phyloP scores from a whole-genome alignment of 2,888 invertebrate species.

The Hedychridium roseum region DNA sequence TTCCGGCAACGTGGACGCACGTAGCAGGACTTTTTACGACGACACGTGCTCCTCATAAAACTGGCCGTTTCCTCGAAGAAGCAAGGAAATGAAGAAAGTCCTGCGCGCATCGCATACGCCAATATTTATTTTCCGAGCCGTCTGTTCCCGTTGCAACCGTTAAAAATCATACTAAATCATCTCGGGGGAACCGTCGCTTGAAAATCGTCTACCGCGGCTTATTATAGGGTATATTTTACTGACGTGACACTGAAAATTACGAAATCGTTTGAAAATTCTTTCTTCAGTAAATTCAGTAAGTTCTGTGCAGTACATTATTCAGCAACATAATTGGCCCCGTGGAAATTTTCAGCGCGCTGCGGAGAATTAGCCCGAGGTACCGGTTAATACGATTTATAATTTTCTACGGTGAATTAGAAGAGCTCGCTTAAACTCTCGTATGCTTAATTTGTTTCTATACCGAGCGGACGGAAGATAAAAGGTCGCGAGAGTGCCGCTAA shows the following conservation, averaged over 20 bases:
- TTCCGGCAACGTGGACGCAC: constrained; percentile 1
- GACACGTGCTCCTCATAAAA: constrained; percentile 36
- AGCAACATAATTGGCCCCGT: not conserved
- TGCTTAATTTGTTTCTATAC: constrained; percentile 20
- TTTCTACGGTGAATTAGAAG: constrained; percentile 14
- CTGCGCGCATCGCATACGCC: too few species aligned
- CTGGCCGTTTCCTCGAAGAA: constrained; percentile 26
- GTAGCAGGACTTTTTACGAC: constrained; percentile 22
- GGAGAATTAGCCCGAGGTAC: constrained; percentile 13
- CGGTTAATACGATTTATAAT: constrained; percentile 35
- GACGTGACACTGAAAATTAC: not conserved
- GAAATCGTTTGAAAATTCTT: not conserved
- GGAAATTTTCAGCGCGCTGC: not conserved
- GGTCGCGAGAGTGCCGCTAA: not conserved
- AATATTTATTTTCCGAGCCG: too few species aligned
- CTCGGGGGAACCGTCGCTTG: too few species aligned
- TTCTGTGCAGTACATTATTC: not conserved
- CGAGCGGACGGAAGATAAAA: not conserved
- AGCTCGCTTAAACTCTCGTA: constrained; percentile 22
- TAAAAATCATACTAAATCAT: too few species aligned
- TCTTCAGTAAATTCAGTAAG: not conserved
- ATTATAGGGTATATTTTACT: too few species aligned
- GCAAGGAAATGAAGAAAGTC: constrained; percentile 7
- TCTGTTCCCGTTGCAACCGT: too few species aligned
- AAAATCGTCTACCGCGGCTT: too few species aligned